Conservation (phyloP, 2,113 vertebrate species). For the Gulo gulo region DNA sequence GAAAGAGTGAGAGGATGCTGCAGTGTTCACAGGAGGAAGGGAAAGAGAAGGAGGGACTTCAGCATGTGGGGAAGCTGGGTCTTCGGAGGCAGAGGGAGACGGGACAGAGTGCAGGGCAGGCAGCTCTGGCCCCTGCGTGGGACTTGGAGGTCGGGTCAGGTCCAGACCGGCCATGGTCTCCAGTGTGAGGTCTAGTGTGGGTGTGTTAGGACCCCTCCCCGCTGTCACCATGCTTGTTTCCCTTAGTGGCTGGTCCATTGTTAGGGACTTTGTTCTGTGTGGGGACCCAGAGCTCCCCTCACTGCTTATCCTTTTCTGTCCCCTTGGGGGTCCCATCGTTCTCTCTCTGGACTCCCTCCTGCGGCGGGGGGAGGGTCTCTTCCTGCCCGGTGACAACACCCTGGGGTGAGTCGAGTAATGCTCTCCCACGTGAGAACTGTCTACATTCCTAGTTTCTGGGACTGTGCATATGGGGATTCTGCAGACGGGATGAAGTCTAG, state of each 20-base stretch:
- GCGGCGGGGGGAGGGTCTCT: too few relatives aligned
- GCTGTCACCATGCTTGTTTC: rapidly evolving
- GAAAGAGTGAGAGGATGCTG: not conserved
- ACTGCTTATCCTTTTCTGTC: not conserved
- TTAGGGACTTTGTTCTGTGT: too few relatives aligned
- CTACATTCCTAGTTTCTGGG: rapidly evolving
- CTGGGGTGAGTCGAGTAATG: not conserved
- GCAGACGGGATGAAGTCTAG: not conserved
- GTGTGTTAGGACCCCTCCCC: too few relatives aligned
- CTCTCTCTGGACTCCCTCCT: not conserved
- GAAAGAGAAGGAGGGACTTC: not conserved
- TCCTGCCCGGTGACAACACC: not conserved
- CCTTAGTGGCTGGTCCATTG: rapidly evolving
- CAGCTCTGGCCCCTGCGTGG: not conserved
- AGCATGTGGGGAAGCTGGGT: rapidly evolving
- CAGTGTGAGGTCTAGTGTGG: not conserved
- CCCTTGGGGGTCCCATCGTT: not conserved
- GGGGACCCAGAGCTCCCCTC: not conserved
- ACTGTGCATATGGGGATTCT: not conserved
- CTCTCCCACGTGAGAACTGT: not conserved
- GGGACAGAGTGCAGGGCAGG: rapidly evolving
- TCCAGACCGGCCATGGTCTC: not conserved
- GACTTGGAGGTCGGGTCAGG: rapidly evolving
- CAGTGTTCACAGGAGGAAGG: not conserved
- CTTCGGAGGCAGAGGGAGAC: too few relatives aligned